Conservation (phyloP, 2,797 vertebrate genomes). For the Tokudaia tokunoshimensis region DNA sequence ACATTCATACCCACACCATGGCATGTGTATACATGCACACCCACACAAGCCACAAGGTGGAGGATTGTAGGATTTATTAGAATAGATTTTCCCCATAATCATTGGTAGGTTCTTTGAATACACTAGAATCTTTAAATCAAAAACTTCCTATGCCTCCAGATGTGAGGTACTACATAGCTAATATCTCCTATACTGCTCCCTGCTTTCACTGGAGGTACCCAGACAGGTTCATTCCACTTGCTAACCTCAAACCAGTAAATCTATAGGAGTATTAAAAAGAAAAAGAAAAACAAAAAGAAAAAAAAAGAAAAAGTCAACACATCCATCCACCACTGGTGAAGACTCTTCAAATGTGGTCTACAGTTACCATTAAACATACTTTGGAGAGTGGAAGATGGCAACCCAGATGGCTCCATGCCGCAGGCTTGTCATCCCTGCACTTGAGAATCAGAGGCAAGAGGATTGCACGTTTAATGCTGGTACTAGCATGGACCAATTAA, state of each 20-base stretch:
- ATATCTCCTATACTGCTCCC: background rate
- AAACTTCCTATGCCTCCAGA: background rate
- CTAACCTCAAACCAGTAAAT: slow-evolving; percentile 19
- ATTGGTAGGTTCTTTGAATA: background rate
- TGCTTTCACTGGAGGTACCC: background rate
- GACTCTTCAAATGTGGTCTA: background rate
- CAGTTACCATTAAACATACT: background rate
- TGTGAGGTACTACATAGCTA: background rate
- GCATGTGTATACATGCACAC: background rate
- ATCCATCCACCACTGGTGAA: background rate
- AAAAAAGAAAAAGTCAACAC: background rate
- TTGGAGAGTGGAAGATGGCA: background rate
- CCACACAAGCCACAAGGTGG: background rate
- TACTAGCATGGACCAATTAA: background rate
- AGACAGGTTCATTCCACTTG: background rate
- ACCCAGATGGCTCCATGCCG: background rate
- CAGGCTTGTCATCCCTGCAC: background rate
- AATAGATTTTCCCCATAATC: background rate
- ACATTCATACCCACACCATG: background rate
- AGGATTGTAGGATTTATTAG: background rate
- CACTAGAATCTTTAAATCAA: background rate
- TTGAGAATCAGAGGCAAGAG: background rate
- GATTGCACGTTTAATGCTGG: background rate
- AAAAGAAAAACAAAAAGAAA: background rate
- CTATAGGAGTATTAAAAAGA: background rate